These are phyloP conservation scores for Egretta garzetta DNA, from an alignment of 2,113 vertebrate species.

Conservation along the genomic window DNA sequence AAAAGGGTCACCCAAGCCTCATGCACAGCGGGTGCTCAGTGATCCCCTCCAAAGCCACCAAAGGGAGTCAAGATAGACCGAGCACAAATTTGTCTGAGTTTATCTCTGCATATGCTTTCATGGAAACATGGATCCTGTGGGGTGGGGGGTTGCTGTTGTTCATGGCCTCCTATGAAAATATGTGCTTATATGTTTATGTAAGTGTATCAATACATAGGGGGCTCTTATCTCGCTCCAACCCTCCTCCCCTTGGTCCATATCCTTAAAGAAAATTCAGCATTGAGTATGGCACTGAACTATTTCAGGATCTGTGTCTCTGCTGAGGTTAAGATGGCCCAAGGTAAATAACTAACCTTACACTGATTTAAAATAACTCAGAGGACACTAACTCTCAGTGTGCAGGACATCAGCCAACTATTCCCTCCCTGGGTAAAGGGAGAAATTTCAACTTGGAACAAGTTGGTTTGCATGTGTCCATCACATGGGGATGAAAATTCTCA, in stretches of 20 bases:
- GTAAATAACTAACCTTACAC: neutral
- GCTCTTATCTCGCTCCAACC: neutral
- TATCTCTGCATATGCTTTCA: neutral
- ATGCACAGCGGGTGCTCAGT: rapidly evolving
- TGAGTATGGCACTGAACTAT: neutral
- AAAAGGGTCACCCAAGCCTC: neutral
- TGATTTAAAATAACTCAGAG: neutral
- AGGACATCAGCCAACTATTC: neutral
- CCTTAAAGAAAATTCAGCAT: neutral
- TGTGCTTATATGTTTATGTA: neutral
- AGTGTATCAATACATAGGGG: neutral
- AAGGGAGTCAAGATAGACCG: neutral
- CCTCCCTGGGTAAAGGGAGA: neutral
- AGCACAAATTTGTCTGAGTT: neutral
- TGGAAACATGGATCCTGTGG: neutral
- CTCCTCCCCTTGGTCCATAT: neutral
- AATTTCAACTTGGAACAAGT: neutral
- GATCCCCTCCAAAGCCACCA: neutral
- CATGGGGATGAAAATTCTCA: neutral
- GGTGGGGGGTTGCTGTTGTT: neutral
- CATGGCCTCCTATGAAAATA: neutral
- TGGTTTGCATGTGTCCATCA: neutral
- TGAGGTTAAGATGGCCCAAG: neutral
- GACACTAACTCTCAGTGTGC: neutral
- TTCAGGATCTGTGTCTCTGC: neutral